These are phyloP conservation scores for Steinernema scapterisci DNA, from an alignment of 2,888 invertebrate genomes.

Conservation along the genomic window DNA sequence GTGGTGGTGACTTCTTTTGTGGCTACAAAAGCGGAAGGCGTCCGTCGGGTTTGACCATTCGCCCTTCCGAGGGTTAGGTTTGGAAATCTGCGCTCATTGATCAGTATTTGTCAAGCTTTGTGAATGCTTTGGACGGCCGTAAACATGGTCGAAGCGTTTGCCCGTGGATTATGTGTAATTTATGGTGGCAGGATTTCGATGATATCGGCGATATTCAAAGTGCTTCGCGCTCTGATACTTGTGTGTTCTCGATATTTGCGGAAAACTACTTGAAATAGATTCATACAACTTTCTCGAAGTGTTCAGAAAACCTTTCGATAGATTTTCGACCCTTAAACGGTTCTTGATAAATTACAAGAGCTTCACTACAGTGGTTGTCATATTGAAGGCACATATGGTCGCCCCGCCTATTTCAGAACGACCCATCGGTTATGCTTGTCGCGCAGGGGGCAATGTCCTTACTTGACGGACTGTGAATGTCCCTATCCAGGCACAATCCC, in stretches of 20 bases:
- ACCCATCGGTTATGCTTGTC: conserved; percentile 29
- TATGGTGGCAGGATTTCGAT: neutral
- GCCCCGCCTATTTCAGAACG: conserved; percentile 21
- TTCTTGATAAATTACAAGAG: conserved; percentile 7
- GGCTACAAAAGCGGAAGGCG: conserved; percentile 1
- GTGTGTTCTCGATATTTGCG: no score
- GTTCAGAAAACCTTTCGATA: neutral
- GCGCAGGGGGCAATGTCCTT: conserved; percentile 11
- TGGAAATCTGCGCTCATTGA: neutral
- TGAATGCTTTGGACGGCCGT: neutral
- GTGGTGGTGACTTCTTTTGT: neutral
- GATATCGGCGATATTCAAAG: neutral
- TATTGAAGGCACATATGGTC: conserved; percentile 15
- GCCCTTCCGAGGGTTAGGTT: neutral
- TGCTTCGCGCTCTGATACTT: neutral
- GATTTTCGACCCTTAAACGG: neutral
- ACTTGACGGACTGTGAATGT: conserved; percentile 30
- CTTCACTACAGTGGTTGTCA: neutral
- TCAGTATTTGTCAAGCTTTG: conserved; percentile 19
- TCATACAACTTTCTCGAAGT: no score
- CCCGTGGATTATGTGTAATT: conserved; percentile 24
- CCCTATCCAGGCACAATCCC: neutral
- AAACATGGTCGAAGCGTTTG: conserved; percentile 8
- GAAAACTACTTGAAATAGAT: no score
- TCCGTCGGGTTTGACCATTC: neutral